Conservation (phyloP, 2,113 vertebrate genomes). For the Apteryx mantelli region DNA sequence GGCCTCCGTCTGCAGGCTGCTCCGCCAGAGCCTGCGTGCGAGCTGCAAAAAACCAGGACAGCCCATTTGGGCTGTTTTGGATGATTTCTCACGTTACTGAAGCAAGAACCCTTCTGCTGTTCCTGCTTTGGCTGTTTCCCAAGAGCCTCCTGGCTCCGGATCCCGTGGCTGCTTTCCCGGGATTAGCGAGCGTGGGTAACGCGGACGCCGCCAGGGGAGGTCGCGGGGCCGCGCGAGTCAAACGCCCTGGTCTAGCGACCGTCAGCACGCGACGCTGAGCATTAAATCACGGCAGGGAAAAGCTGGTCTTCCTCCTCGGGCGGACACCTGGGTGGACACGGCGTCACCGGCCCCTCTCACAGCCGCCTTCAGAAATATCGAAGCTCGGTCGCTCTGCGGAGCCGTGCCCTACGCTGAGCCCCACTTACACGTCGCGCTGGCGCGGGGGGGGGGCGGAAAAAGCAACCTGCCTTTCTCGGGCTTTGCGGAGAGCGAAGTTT, state of each 20-base stretch:
- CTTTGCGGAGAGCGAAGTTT: neutral
- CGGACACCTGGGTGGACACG: neutral
- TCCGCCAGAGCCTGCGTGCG: neutral
- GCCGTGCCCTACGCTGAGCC: neutral
- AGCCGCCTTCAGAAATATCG: neutral
- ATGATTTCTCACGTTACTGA: neutral
- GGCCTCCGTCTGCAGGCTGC: neutral
- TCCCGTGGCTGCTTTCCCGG: neutral
- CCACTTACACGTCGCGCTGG: neutral
- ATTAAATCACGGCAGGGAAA: accelerated
- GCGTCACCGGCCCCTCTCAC: neutral
- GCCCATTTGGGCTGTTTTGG: neutral
- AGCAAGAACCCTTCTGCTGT: neutral
- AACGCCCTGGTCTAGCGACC: neutral
- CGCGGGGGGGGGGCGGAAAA: neutral
- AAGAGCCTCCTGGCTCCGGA: neutral
- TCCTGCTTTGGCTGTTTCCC: neutral
- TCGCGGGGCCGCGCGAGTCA: accelerated
- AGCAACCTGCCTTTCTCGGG: neutral
- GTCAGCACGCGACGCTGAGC: neutral
- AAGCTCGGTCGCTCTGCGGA: neutral
- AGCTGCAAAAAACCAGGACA: neutral
- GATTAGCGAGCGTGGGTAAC: neutral
- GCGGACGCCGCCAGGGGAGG: neutral
- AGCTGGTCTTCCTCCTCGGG: neutral